Base-by-base conservation (phyloP, 2,888 invertebrate genomes). In the Brachynemurus nebulosus region DNA sequence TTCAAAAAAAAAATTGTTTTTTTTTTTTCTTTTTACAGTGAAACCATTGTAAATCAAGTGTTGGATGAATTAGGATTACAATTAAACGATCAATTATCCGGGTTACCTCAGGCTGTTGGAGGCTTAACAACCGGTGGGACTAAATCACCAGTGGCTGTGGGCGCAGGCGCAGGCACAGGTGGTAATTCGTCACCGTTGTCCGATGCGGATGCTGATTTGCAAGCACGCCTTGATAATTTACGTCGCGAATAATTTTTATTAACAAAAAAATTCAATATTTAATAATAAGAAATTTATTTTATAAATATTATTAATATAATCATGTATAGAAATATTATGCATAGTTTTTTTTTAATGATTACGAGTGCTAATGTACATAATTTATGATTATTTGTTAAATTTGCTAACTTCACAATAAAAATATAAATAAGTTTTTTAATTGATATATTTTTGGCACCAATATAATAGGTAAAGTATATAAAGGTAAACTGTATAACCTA, bases 31-130 rank as follows among this genome's bases (percentile, higher is more conserved):
- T 17, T 49, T 63, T 69, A 37, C 65, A 89, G 92, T 59, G 92
- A 96, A 67, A 89, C 89, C 40, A 82, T 96, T 54, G 95, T 97
- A 23, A 76, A 84, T 2, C 93, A 98, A 76, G 95, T 98, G 44
- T 69, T 98, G 55, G 97, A 98, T 65, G 98, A 98, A 69, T 70
- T 98, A 53, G 97, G 98, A 21, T 74, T 98, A 49, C 95, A 97
- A 68, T 71, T 98, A 57, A 86, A 80, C 50, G 96, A 96, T 64
- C 85, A 90, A 63, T 70, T 98, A 47, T 86, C 86, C 21, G 92
- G 89, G 34, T 68, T 97, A 52, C 96, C 96, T 2, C 69, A 73
- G 54, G 74, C 79, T 1, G 69, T 70, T 11, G 75, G 74, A 9
- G 69, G 74, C 1, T 54, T 79, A 30, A 70, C 71, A 25, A 65